Percentiles rank a stretch among this genome's conserved stretches.
phyloP scores from a whole-genome alignment of 2,888 invertebrate genomes.

The Pediacus dermestoides region DNA sequence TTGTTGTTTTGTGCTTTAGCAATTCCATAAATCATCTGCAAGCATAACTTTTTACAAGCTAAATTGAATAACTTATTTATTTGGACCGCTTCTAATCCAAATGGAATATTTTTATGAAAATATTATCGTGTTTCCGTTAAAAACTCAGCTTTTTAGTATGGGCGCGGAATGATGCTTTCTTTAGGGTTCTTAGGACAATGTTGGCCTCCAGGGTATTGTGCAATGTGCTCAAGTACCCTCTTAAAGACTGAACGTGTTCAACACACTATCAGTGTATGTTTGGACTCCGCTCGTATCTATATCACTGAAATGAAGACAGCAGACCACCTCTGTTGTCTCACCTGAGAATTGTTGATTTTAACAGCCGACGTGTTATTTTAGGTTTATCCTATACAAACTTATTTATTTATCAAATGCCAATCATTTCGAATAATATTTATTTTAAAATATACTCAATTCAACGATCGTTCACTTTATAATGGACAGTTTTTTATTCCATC shows the following conservation, averaged over 20 bases:
- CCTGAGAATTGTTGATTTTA: constrained; percentile 33
- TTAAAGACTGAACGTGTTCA: constrained; percentile 26
- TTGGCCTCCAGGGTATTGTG: constrained; percentile 17
- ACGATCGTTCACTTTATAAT: too few species aligned
- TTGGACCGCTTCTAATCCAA: too few species aligned
- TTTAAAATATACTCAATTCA: too few species aligned
- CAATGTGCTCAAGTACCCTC: constrained; percentile 20
- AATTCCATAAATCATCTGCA: too few species aligned
- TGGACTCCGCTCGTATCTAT: constrained; percentile 16
- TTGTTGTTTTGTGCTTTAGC: too few species aligned
- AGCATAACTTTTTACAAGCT: too few species aligned
- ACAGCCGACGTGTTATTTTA: constrained; percentile 32
- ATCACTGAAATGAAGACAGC: constrained; percentile 9
- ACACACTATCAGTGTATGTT: constrained; percentile 19
- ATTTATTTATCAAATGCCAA: constrained; percentile 19
- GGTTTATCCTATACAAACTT: constrained; percentile 21
- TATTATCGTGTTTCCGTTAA: too few species aligned
- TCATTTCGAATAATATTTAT: constrained; percentile 17
- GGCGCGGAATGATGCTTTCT: constrained; percentile 6
- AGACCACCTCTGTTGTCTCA: constrained; percentile 30
- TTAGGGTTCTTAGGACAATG: constrained; percentile 8
- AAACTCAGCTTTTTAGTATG: too few species aligned
- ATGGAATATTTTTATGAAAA: too few species aligned
- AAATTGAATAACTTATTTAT: too few species aligned
- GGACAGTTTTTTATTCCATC: too few species aligned